Base-by-base conservation (phyloP, 2,113 vertebrate species). In the Crotalus helleri region DNA sequence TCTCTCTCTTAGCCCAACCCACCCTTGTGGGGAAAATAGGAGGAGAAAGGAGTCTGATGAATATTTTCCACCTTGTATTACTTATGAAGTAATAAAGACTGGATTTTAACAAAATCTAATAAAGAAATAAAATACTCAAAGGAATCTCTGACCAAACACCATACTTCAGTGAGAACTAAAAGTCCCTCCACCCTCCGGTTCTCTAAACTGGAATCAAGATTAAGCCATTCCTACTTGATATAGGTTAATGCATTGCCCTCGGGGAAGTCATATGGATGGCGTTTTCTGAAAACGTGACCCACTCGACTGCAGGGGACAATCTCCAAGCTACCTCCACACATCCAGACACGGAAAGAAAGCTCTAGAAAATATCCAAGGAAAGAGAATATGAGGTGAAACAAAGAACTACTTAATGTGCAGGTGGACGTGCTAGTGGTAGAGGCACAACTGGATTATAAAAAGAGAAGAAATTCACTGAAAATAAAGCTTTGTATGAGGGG, bases 211-310 rank as follows among this genome's bases (percentile, higher is more conserved):
- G 21, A 49, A 23, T 90, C 55, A 59, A 93, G n/a, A 90, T 51
- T 54, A 39, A 93, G 11, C n/a, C 13, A n/a, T 44, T 98, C 98
- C 97, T 98, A 99, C 99, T 99, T 99, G 94, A 99, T 99, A 93
- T 99, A 99, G 59, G 99, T 99, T 94, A 99, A 98, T 3, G 99
- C 99, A 0, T 99, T 99, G 97, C 99, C 99, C 95, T 99, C 99
- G 0, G 99, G 99, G 95, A 99, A 99, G 95, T 99, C 99, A 85
- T 99, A 99, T 3, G 99, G 99, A 95, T 99, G 99, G 4, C 99
- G 98, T 87, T 99, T 99, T 96, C 99, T 98, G 97, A 99, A 99
- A 93, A 99, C 99, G 0, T 99, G 99, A 89, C 99, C 99, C 91
- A 99, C 99, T 0, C 99, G 98, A 94, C 99, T 99, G 97, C 99